Percentiles rank a stretch among this genome's conserved stretches.
Conservation (phyloP, 1,140 invertebrate genomes). For the Oryzaephilus surinamensis region DNA sequence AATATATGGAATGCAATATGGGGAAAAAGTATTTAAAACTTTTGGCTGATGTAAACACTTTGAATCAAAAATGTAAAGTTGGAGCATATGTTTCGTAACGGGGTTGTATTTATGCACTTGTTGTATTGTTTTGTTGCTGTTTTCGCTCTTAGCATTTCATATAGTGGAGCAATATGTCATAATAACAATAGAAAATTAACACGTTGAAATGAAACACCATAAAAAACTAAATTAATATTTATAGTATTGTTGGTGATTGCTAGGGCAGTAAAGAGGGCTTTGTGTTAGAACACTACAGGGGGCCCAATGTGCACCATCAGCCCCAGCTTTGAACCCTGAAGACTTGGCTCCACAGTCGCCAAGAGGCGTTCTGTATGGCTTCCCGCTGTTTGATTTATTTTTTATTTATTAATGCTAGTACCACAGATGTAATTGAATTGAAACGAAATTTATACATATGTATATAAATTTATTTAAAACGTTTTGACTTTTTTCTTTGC, state of each 20-base stretch:
- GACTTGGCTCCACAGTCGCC: background rate
- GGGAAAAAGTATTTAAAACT: too few species aligned
- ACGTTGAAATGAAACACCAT: slow-evolving; percentile 13
- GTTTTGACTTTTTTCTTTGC: too few species aligned
- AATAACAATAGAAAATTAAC: slow-evolving; percentile 25
- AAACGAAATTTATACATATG: too few species aligned
- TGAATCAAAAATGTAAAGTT: too few species aligned
- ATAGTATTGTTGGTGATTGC: slow-evolving; percentile 10
- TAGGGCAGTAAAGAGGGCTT: slow-evolving; percentile 2
- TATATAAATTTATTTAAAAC: too few species aligned
- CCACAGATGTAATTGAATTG: slow-evolving; percentile 1
- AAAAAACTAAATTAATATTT: slow-evolving; percentile 25
- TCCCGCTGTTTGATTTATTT: slow-evolving; percentile 27
- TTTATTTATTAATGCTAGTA: slow-evolving; percentile 27
- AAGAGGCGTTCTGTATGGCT: slow-evolving; percentile 13
- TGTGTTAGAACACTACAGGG: slow-evolving; percentile 1
- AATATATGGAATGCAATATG: background rate
- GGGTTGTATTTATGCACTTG: background rate
- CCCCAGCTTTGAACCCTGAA: background rate
- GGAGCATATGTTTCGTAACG: background rate
- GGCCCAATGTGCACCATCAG: slow-evolving; percentile 4
- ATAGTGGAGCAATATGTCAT: slow-evolving; percentile 18
- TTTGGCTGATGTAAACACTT: too few species aligned
- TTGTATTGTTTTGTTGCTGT: background rate
- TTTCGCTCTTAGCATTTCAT: too few species aligned